phyloP scores from a whole-genome alignment of 2,888 invertebrate genomes.

The Parascotia fuliginaria region DNA sequence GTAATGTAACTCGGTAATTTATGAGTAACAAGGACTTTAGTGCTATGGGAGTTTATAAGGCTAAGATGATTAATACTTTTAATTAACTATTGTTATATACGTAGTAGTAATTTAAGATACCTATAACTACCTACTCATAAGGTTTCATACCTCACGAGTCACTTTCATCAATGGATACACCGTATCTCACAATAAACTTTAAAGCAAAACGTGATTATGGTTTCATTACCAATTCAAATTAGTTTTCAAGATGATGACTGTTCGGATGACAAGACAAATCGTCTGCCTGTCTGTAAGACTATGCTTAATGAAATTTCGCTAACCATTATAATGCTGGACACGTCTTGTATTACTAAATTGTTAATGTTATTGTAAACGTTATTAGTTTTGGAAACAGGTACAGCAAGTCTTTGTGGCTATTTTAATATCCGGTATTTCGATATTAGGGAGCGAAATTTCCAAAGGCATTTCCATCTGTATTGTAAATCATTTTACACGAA shows the following conservation, averaged over 20 bases:
- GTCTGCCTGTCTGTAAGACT: constrained; percentile 58
- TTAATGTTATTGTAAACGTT: constrained; percentile 39
- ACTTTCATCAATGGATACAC: constrained; percentile 13
- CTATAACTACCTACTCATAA: too few relatives aligned
- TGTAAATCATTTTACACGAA: constrained; percentile 31
- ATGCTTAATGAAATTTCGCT: constrained; percentile 69
- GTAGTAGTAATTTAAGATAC: too few relatives aligned
- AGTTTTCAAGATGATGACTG: constrained; percentile 64
- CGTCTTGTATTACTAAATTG: constrained; percentile 59
- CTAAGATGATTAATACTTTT: too few relatives aligned
- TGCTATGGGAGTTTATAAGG: too few relatives aligned
- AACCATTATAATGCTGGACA: constrained; percentile 65
- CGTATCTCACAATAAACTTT: constrained; percentile 42
- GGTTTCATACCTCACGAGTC: too few relatives aligned
- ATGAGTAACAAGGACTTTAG: too few relatives aligned
- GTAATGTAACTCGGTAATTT: too few relatives aligned
- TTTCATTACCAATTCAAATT: constrained; percentile 76
- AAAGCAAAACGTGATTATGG: constrained; percentile 52
- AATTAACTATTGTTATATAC: constrained; percentile 7
- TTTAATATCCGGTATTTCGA: constrained; percentile 38
- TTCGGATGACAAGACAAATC: constrained; percentile 76
- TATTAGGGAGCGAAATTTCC: constrained; percentile 18
- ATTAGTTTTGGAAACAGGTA: constrained; percentile 48
- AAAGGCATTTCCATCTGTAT: constrained; percentile 20
- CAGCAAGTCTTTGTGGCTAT: constrained; percentile 27